Evolutionary conservation across 2,113 vertebrate genomes (phyloP).

Genomic region (Pseudopodoces humilis): DNA sequence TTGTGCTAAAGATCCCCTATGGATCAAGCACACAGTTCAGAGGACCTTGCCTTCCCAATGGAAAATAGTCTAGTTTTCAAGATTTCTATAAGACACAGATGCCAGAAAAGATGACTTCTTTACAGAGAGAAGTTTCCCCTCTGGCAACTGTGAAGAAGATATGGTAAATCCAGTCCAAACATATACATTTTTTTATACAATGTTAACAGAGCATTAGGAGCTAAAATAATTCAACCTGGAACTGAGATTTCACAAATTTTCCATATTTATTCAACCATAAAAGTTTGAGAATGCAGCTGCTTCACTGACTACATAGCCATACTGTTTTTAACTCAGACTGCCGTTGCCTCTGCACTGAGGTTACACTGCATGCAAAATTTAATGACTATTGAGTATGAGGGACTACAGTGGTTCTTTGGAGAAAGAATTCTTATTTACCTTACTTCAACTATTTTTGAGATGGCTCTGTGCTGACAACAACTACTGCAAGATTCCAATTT

Average conservation of each 20-base stretch:
- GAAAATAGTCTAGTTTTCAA: slow-evolving; percentile 17
- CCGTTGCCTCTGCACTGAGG: background rate
- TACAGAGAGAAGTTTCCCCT: background rate
- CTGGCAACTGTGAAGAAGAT: background rate
- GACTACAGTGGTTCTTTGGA: background rate
- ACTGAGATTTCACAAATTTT: background rate
- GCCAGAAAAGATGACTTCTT: background rate
- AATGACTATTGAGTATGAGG: background rate
- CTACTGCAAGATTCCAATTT: background rate
- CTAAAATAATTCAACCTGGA: slow-evolving; percentile 21
- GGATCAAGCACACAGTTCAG: background rate
- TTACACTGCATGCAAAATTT: background rate
- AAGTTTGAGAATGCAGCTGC: background rate
- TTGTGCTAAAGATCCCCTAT: background rate
- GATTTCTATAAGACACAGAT: background rate
- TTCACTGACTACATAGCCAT: background rate
- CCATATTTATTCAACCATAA: background rate
- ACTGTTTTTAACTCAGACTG: background rate
- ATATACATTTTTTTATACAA: background rate
- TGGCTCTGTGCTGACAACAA: background rate
- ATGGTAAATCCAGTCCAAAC: background rate
- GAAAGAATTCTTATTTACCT: background rate
- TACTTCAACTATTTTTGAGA: background rate
- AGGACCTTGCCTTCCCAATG: background rate
- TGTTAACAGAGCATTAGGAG: background rate